phyloP scores from a whole-genome alignment of 2,888 invertebrate species.

The Dryobotodes eremita region DNA sequence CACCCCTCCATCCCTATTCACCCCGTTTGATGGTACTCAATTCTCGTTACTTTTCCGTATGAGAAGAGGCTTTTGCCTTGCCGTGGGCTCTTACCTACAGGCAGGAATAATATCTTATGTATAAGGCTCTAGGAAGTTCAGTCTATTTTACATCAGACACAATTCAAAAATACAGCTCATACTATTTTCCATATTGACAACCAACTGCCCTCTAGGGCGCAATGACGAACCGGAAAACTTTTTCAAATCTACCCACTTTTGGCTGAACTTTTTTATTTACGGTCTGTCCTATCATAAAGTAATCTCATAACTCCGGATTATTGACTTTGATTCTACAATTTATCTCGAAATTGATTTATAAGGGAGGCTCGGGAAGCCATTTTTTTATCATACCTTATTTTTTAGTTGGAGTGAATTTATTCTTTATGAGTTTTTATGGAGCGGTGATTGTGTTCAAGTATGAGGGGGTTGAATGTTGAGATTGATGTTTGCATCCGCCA shows the following conservation, averaged over 20 bases:
- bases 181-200: conserved; percentile 27
- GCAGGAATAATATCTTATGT: too few relatives aligned
- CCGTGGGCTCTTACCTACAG: too few relatives aligned
- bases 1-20: too few relatives aligned
- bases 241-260: conserved; percentile 45
- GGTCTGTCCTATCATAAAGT: conserved; percentile 56
- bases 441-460: conserved; percentile 23
- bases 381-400: conserved; percentile 50
- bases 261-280: conserved; percentile 57
- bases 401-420: conserved; percentile 46
- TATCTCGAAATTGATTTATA: conserved; percentile 62
- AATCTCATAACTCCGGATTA: conserved; percentile 66
- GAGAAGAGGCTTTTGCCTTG: too few relatives aligned
- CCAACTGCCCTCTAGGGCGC: conserved; percentile 37
- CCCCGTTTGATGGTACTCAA: too few relatives aligned
- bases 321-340: conserved; percentile 68
- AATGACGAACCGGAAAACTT: conserved; percentile 31
- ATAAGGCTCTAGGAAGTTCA: too few relatives aligned
- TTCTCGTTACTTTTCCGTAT: too few relatives aligned
- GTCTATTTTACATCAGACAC: neutral
- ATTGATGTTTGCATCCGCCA: conserved; percentile 22
- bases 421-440: conserved; percentile 47
- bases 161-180: neutral
- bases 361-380: conserved; percentile 19
- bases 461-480: conserved; percentile 17